Percentiles rank a stretch among this genome's conserved stretches.
Evolutionary conservation across 2,797 vertebrate species (phyloP).

Genomic region (Peromyscus nudipes): DNA sequence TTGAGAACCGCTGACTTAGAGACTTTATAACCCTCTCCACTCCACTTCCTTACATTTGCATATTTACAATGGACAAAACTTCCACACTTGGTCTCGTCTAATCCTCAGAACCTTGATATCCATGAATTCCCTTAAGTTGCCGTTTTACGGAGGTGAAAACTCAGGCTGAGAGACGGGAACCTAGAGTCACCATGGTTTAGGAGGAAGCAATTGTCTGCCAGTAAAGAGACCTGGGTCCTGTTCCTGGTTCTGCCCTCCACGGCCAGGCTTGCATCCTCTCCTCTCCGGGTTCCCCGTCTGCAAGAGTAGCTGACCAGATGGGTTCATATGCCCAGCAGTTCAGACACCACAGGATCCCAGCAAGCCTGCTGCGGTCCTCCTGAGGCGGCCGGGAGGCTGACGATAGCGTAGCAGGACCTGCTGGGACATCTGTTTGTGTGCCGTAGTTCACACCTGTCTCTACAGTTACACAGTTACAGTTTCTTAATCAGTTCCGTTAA

Average conservation of each 20-base stretch:
- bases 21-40: neutral
- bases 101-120: neutral
- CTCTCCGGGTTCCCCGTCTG: neutral
- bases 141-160: neutral
- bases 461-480: constrained; percentile 28
- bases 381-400: neutral
- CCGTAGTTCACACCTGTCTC: constrained; percentile 46
- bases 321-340: neutral
- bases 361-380: neutral
- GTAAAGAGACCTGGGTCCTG: neutral
- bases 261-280: neutral
- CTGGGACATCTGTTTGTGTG: constrained; percentile 28
- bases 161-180: neutral
- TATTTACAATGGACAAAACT: neutral
- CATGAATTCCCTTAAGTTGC: neutral
- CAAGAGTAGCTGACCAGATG: neutral
- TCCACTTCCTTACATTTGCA: neutral
- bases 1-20: neutral
- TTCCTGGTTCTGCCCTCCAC: neutral
- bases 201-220: neutral
- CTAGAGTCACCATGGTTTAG: neutral
- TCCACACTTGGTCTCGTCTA: neutral
- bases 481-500: constrained; percentile 46
- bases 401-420: neutral
- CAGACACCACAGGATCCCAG: neutral